Conservation (phyloP, 1,140 invertebrate species). For the Steinernema feltiae region DNA sequence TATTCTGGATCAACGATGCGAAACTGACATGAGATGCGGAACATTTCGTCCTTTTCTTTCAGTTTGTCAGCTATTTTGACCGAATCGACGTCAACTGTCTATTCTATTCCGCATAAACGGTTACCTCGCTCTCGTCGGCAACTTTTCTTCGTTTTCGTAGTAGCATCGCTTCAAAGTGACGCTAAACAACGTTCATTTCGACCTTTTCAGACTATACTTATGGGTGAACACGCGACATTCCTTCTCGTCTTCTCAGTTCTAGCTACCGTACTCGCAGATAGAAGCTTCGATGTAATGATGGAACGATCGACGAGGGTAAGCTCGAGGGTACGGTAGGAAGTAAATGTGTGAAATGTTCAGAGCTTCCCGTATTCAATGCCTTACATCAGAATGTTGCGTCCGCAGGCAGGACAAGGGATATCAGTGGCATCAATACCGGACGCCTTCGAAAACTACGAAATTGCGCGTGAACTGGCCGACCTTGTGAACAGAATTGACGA, state of each 20-base stretch:
- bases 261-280: neutral
- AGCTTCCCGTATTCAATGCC: conserved; percentile 5
- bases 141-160: no score
- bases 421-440: neutral
- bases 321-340: neutral
- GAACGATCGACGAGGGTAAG: neutral
- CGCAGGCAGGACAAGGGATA: neutral
- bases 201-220: neutral
- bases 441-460: neutral
- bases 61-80: no score
- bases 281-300: neutral
- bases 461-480: neutral
- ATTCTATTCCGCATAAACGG: no score
- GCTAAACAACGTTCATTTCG: no score
- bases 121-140: no score
- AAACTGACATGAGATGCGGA: neutral
- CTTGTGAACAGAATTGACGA: neutral
- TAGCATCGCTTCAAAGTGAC: no score
- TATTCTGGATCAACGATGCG: neutral
- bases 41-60: no score
- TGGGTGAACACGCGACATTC: neutral
- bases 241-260: neutral
- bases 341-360: neutral
- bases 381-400: neutral
- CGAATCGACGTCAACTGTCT: no score